Evolutionary conservation across 2,888 invertebrate genomes (phyloP), one percentile per base, ranked within the genome.

Genomic region (Thymelicus lineola): DNA sequence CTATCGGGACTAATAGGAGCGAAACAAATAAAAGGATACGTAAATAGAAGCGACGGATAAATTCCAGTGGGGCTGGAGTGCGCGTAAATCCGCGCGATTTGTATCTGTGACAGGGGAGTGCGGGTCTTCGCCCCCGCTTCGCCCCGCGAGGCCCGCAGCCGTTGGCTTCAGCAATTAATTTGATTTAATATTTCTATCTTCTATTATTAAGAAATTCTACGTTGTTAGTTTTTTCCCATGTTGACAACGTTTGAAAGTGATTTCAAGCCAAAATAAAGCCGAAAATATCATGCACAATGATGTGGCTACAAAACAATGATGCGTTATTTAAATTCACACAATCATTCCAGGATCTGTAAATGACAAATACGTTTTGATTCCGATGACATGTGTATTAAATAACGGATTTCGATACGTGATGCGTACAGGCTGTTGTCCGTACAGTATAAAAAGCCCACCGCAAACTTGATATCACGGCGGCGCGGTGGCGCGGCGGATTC

Each of bases 31-130:
- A 93, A 93, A 93, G 89, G 90, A 93, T 92, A 92, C 93, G 93
- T 92, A 93, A 93, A 93, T 91, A 93, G 91, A 86, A 88, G 86
- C 89, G 88, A 82, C 82, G 88, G 91, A 93, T 93, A 92, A 91
- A 93, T 93, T 93, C 91, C 92, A 84, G 84, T 88, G 92, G 93
- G 93, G 93, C 88, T 87, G 81, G 90, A 92, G 92, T 85, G 86
- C 86, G 91, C 92, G 92, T 93, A 94, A 94, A 94, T 94, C 94
- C 94, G 88, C 87, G 90, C 94, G 93, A 94, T 94, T 94, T 94
- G 94, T 94, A 93, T 94, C 93, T 87, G 90, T 91, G 93, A 92
- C 93, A 91, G 89, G 88, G 86, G 87, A 80, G 86, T 83, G 83
- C 82, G 85, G 84, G 85, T 80, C 77, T 75, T 75, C 77, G 76